These are phyloP conservation scores for Coptotermes formosanus DNA, from an alignment of 1,140 invertebrate genomes.

Conservation along the genomic window DNA sequence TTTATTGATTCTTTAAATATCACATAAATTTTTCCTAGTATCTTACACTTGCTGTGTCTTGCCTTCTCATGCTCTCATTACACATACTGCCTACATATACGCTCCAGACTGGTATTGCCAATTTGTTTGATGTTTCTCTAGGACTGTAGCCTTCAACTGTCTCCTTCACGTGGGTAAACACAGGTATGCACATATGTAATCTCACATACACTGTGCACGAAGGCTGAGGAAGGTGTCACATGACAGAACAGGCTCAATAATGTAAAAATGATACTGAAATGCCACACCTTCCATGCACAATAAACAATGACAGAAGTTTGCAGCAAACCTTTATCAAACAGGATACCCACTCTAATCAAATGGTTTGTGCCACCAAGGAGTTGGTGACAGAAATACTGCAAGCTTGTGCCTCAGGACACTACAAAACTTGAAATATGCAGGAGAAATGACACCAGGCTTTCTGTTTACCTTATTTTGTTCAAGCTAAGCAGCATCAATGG, in stretches of 20 bases:
- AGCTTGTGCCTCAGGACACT: background rate
- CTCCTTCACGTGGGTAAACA: background rate
- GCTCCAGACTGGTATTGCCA: background rate
- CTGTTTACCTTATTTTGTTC: background rate
- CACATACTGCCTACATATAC: background rate
- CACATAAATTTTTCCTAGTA: background rate
- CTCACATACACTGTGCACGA: background rate
- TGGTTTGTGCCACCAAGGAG: slow-evolving; percentile 1
- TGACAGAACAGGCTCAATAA: background rate
- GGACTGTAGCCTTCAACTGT: background rate
- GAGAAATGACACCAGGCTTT: background rate
- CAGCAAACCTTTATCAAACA: background rate
- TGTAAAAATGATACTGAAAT: background rate
- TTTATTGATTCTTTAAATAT: background rate
- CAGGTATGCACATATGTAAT: background rate
- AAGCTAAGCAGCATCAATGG: background rate
- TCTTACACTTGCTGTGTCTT: background rate
- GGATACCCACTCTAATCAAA: background rate
- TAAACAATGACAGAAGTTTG: background rate
- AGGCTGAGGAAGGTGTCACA: background rate
- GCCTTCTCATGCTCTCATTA: background rate
- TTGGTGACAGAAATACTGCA: background rate
- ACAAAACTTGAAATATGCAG: background rate
- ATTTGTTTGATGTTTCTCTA: background rate
- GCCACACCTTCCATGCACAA: background rate